Base-by-base conservation (phyloP, 2,888 invertebrate genomes). In the Globia sparganii region DNA sequence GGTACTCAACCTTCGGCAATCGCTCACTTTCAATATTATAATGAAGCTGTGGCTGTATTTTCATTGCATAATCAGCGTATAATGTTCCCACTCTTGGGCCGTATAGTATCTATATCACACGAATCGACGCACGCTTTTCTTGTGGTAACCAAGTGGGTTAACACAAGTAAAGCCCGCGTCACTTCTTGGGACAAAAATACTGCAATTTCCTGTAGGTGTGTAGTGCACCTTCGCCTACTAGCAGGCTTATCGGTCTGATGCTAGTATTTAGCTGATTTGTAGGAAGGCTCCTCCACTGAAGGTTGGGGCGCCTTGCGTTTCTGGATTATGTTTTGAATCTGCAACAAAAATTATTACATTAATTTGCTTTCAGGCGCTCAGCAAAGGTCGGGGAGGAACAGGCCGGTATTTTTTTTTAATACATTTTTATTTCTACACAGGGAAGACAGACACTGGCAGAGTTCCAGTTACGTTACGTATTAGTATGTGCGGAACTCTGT, bases 321-420 rank as follows among this genome's bases (percentile, higher is more conserved):
- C 90, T 99, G 98, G 91, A 99, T 99, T 89, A 99, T 99, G 91
- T 98, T 98, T 93, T 97, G 97, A 83, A 97, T 97, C 97, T 97
- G 94, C 64, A 88, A 96, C 92, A 87, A 91, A 40, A 34, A 56
- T 4, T 13, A 28, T 9, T 31, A 66, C 6, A 28, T 66, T 21
- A 43, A 6, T 13, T 43, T 65, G 11, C 21, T 28, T 43, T 28
- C 21, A 13, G 5, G 62, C 25, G 15, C 25, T 61, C 5, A 4
- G 18, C 28, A n/a, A n/a, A 15, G n/a, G 15, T 2, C n/a, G n/a
- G 56, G 15, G 2, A 4, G 25, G 25, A 25, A 2, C 49, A 21
- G 21, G 21, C 49, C 13, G 8, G 21, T 8, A 0, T 25, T 2
- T 15, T 25, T 2, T 15, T 15, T n/a, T 0, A 56, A n/a, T n/a